These are phyloP conservation scores for Volucella bombylans DNA, from an alignment of 2,888 invertebrate genomes.

Conservation along the genomic window DNA sequence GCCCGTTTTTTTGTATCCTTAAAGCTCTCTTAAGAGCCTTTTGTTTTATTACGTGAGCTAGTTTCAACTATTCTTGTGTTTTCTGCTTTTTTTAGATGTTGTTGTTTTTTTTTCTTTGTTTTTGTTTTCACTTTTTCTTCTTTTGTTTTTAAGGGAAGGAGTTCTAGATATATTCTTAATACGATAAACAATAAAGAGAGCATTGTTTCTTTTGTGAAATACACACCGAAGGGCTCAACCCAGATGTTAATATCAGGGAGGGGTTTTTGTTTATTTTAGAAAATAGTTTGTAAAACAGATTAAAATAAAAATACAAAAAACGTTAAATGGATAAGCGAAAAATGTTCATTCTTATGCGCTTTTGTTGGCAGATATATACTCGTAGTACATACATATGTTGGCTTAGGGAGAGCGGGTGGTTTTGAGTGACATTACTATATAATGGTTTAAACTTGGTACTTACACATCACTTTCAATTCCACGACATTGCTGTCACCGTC, in stretches of 20 bases:
- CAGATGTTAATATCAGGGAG: constrained; percentile 30
- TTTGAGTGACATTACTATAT: constrained; percentile 23
- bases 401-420: neutral
- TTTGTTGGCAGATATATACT: neutral
- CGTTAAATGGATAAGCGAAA: neutral
- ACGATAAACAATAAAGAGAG: constrained; percentile 41
- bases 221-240: constrained; percentile 49
- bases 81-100: neutral
- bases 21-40: constrained; percentile 52
- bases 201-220: constrained; percentile 41
- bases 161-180: constrained; percentile 55
- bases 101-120: constrained; percentile 32
- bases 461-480: constrained; percentile 94
- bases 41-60: constrained; percentile 68
- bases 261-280: neutral
- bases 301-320: neutral
- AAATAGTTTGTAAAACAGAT: constrained; percentile 30
- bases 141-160: constrained; percentile 34
- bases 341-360: constrained; percentile 5
- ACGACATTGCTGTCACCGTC: constrained; percentile 92
- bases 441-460: constrained; percentile 83
- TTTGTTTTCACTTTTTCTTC: constrained; percentile 28
- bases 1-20: constrained; percentile 48
- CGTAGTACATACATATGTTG: neutral
- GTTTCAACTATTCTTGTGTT: constrained; percentile 57